A percentile compares a stretch with the other conserved stretches of the same genome.
Evolutionary conservation across 2,113 vertebrate species (phyloP).

Genomic region (Protobothrops mucrosquamatus): DNA sequence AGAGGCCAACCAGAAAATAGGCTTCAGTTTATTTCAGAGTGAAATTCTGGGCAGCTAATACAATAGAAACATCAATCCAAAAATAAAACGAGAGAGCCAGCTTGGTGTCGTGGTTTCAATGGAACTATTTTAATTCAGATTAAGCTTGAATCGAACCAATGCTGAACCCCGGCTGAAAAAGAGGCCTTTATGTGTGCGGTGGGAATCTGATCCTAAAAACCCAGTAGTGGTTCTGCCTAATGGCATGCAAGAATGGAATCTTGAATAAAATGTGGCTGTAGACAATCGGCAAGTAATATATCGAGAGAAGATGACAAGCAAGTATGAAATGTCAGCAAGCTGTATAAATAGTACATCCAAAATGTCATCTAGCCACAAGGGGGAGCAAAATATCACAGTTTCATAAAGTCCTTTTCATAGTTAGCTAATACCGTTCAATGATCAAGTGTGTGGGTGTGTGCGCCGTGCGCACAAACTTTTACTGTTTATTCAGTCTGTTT

Average conservation of each 20-base stretch:
- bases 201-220: background rate
- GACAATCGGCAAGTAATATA: background rate
- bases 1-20: background rate
- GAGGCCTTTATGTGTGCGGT: background rate
- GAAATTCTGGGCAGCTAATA: background rate
- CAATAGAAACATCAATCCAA: background rate
- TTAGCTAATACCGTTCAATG: background rate
- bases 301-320: background rate
- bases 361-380: background rate
- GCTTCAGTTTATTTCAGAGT: background rate
- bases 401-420: background rate
- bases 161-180: no score
- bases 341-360: background rate
- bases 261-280: background rate
- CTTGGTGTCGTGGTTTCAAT: background rate
- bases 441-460: background rate
- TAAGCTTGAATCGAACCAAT: background rate
- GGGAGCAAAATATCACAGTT: conserved; percentile 1
- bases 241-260: background rate
- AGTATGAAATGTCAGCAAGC: background rate
- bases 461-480: background rate
- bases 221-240: background rate
- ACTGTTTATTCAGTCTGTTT: background rate
- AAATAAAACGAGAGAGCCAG: background rate
- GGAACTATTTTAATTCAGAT: background rate